Base-by-base conservation (phyloP, 2,888 invertebrate species). In the Sinohyriopsis cumingii region DNA sequence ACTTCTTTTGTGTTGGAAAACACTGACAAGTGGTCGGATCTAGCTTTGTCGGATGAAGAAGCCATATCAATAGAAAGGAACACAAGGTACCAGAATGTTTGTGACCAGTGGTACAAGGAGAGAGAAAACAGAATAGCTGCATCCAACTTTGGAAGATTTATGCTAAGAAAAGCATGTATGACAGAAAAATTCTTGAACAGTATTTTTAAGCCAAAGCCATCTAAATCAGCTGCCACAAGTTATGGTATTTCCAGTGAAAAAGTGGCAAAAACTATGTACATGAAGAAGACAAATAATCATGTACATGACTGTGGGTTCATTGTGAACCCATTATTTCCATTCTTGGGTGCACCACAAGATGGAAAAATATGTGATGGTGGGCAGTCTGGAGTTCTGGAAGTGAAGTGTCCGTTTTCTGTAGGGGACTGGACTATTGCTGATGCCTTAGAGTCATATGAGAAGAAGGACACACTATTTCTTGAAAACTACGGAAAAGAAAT, bases 261-360 rank as follows among this genome's bases (percentile, higher is more conserved):
- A 25, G 25, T 3, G 25, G 25, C 25, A 3, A 25, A 25, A 25
- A 25, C 59, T 18, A 67, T 68, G 56, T 69, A 72, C 60, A 33
- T 57, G 18, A 57, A 61, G 53, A 68, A 75, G 25, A 66, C 68
- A 54, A 22, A 54, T 3, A 69, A 70, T 55, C 74, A 73, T 73
- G 68, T 73, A 28, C 76, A 76, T 68, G 72, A 72, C 19, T 75
- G 74, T 68, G 74, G 75, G 7, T 60, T 75, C 33, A 22, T 77
- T 15, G 63, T 77, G 0, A 77, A 71, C 59, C 59, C 63, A 15
- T 24, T 45, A 18, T 77, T 77, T 59, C 69, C 77, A n/a, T 75
- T 69, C 63, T 60, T 77, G 22, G 28, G 5, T 28, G 28, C 28
- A 28, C 0, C 28, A 28, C 28, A 3, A 28, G 28, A 28, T 28